Conservation (phyloP, 2,113 vertebrate genomes). For the Vulpes lagopus region DNA sequence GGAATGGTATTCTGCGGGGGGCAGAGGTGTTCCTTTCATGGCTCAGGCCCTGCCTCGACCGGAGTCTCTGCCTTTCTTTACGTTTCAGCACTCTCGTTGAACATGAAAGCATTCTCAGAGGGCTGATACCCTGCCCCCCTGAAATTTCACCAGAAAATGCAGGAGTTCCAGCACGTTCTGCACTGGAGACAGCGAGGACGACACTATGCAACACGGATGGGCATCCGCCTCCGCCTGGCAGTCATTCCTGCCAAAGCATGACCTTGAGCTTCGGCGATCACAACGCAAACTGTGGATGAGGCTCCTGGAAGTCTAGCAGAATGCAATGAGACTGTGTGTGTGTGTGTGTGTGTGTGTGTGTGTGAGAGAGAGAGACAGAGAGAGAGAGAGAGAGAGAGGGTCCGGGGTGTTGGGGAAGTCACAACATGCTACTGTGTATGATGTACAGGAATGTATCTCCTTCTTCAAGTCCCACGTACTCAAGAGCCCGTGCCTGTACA, state of each 20-base stretch:
- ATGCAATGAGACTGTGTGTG: neutral
- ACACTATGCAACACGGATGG: neutral
- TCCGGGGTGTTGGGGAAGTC: neutral
- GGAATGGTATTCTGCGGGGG: neutral
- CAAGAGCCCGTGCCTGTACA: neutral
- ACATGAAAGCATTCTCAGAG: neutral
- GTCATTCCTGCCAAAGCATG: neutral
- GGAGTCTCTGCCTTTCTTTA: neutral
- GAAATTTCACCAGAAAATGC: neutral
- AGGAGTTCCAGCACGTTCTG: neutral
- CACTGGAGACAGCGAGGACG: neutral
- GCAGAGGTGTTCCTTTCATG: neutral
- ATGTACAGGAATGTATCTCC: neutral
- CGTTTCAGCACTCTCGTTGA: neutral
- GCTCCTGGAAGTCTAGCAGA: neutral
- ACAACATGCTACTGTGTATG: neutral
- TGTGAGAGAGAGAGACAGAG: fast-evolving
- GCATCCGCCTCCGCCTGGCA: neutral
- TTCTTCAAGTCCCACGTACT: neutral
- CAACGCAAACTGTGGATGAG: neutral
- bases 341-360: too few relatives aligned
- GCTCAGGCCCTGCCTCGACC: neutral
- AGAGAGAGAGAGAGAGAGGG: too few relatives aligned
- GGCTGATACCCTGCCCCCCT: neutral
- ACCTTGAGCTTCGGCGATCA: neutral